Evolutionary conservation across 37 sponge, comb jelly and placozoan genomes (phyloP), one percentile per base, ranked within the genome.

Genomic region (Amphimedon queenslandica): DNA sequence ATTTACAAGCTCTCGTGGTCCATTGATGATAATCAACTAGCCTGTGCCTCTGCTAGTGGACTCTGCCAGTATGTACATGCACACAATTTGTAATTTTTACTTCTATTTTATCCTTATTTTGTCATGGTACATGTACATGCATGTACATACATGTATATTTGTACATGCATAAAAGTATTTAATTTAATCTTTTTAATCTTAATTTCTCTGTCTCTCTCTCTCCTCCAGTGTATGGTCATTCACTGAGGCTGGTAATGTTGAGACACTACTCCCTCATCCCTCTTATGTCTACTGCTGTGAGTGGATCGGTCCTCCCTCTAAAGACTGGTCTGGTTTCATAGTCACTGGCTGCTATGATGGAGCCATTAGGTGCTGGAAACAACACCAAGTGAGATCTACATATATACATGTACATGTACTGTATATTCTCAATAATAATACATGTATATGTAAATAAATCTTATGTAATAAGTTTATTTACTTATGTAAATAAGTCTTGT

Each of bases 261-360:
- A 77, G 68, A 42, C 63, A 18, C 31, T 47, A 61, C 78, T 96
- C 21, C 90, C 96, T 29, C 96, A 96, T 41, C 96, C 96, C 57
- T 86, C 82, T 64, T 96, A 73, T 71, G 87, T 92, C 21, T 96
- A 96, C 69, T 40, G 72, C 37, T 79, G 72, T 36, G n/a, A 27
- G 6, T 39, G 42, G 37, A 0, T 34, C 3, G 40, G 60, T 64
- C n/a, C 31, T 23, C 27, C 32, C 0, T n/a, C n/a, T n/a, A n/a
- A n/a, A n/a, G n/a, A n/a, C n/a, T n/a, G n/a, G n/a, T 30, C 58
- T 16, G 25, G n/a, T 27, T 31, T 79, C 20, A 39, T 93, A 25
- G 43, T 77, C 63, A 92, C 94, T 24, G 96, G 84, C 23, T 94
- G 81, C 24, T 96, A 78, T 60, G 96, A 96, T 69, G 58, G 73